phyloP scores from a whole-genome alignment of 2,113 vertebrate genomes.

The Takifugu bimaculatus region DNA sequence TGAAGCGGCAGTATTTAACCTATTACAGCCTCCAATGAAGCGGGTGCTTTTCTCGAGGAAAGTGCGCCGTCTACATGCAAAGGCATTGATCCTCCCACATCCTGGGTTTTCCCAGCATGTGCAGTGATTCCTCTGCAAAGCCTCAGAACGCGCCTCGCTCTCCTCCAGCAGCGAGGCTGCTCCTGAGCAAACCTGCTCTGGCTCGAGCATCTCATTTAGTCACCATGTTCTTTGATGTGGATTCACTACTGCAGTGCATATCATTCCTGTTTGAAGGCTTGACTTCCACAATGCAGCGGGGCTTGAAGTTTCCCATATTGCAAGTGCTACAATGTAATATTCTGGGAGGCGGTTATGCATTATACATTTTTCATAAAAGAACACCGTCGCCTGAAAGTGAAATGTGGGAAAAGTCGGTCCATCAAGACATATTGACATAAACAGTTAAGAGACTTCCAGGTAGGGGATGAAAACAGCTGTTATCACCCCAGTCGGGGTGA shows the following conservation, averaged over 20 bases:
- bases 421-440: constrained; percentile 64
- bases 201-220: constrained; percentile 70
- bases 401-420: constrained; percentile 59
- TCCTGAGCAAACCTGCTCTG: constrained; percentile 65
- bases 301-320: constrained; percentile 69
- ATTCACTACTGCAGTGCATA: constrained; percentile 66
- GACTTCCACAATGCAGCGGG: constrained; percentile 59
- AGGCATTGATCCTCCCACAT: constrained; percentile 64
- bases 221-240: constrained; percentile 65
- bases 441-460: constrained; percentile 53
- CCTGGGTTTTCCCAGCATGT: constrained; percentile 56
- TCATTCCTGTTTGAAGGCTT: constrained; percentile 70
- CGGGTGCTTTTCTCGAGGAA: constrained; percentile 39
- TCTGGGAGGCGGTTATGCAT: constrained; percentile 65
- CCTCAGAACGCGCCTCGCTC: constrained; percentile 59
- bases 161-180: constrained; percentile 55
- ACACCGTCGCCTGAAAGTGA: constrained; percentile 60
- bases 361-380: constrained; percentile 69
- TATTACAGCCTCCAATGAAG: constrained; percentile 59
- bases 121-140: constrained; percentile 51
- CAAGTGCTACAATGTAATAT: constrained; percentile 71
- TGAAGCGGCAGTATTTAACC: constrained; percentile 64
- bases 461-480: constrained; percentile 58
- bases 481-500: constrained; percentile 30
- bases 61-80: constrained; percentile 45